Conservation (phyloP, 2,113 vertebrate species). For the Rhinoderma darwinii region DNA sequence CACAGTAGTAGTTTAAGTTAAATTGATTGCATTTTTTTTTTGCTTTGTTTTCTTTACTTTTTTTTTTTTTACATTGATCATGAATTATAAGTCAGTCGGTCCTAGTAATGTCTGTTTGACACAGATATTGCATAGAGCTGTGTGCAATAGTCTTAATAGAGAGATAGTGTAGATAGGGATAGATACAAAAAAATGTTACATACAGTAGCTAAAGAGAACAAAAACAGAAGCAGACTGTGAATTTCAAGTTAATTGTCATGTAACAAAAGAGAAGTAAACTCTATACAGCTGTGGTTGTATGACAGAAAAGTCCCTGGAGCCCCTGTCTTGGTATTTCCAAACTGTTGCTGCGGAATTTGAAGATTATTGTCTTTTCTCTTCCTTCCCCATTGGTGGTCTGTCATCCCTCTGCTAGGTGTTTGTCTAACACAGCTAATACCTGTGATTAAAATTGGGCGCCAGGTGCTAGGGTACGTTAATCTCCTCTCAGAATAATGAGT, state of each 20-base stretch:
- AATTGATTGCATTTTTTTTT: too few relatives aligned
- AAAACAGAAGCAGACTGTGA: background rate
- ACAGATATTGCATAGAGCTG: too few relatives aligned
- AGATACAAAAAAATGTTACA: background rate
- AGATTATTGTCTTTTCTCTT: slow-evolving; percentile 44
- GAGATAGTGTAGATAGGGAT: slow-evolving; percentile 4
- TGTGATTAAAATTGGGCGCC: slow-evolving; percentile 38
- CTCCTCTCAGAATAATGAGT: background rate
- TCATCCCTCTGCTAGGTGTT: slow-evolving; percentile 14
- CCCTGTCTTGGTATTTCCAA: background rate
- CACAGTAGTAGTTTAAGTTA: too few relatives aligned
- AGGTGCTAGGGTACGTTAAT: slow-evolving; percentile 39
- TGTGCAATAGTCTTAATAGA: too few relatives aligned
- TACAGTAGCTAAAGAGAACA: background rate
- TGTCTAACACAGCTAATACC: slow-evolving; percentile 35
- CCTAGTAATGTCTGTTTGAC: too few relatives aligned
- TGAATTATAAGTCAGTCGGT: too few relatives aligned
- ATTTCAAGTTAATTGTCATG: slow-evolving; percentile 7
- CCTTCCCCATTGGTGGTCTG: slow-evolving; percentile 16
- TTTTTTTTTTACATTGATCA: too few relatives aligned
- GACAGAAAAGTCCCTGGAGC: slow-evolving; percentile 9
- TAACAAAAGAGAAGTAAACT: background rate
- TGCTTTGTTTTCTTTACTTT: too few relatives aligned
- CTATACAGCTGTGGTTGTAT: background rate
- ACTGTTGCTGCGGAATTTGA: background rate